Conservation (phyloP, 2,888 invertebrate genomes). For the Nipponacmea schrenckii region DNA sequence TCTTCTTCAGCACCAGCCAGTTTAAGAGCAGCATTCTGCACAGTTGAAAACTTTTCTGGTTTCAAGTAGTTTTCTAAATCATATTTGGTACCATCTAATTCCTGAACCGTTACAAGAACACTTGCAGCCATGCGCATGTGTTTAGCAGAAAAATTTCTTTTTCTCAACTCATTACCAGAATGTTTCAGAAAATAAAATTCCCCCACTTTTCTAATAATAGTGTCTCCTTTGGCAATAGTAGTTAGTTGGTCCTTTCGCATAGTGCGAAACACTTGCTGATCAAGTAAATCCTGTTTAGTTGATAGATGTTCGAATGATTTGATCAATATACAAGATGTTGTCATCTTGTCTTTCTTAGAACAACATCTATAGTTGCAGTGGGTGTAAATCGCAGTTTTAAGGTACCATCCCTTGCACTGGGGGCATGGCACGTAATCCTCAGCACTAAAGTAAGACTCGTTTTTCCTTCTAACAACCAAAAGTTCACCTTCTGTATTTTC, state of each 20-base stretch:
- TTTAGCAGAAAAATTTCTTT: background rate
- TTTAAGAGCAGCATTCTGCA: background rate
- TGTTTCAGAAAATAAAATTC: constrained; percentile 1
- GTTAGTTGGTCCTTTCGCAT: background rate
- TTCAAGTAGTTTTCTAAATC: background rate
- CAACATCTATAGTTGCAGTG: background rate
- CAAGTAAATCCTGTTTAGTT: background rate
- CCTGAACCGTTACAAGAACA: background rate
- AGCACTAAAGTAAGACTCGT: background rate
- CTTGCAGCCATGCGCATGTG: background rate
- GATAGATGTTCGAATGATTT: background rate
- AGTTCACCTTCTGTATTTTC: background rate
- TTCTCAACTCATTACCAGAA: background rate
- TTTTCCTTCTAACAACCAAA: background rate
- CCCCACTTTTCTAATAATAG: background rate
- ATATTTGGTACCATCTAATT: background rate
- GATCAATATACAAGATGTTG: background rate
- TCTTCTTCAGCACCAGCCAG: background rate
- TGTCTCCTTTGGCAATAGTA: background rate
- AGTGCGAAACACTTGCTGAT: background rate
- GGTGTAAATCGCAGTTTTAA: background rate
- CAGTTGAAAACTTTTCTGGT: background rate
- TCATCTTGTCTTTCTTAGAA: background rate
- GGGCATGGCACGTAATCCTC: background rate
- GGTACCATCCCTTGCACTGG: background rate